Evolutionary conservation across 2,888 invertebrate genomes (phyloP), one percentile per base, ranked within the genome.

Genomic region (Phlogophora meticulosa): DNA sequence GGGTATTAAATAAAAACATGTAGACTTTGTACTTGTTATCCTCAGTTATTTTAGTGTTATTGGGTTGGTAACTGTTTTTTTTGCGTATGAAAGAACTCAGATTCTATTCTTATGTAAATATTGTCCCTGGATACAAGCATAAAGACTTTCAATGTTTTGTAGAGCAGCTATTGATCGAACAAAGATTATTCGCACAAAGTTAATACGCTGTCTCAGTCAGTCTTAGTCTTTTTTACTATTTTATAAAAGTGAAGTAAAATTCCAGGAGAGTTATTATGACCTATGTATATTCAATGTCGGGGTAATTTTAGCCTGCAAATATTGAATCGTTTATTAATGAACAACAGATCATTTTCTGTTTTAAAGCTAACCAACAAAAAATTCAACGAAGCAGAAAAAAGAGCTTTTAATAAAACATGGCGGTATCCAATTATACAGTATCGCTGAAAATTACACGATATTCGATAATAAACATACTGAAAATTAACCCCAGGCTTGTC

Each of bases 1-100:
- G 58, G 61, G 78, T 55, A 42, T 73, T 56, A 59, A 62, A 78
- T 59, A 36, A 67, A 76, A 76, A 78, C 51, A 63, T 48, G 55
- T 22, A 62, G 49, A 48, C 55, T 59, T 43, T 56, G 9, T 58
- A 20, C 55, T 76, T 62, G 42, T 57, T 61, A 66, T 66, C 13
- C 17, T 49, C 32, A 53, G 65, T 78, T 66, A 58, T 43, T 66
- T 53, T 46, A 66, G 65, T 72, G 65, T 72, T 67, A 58, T 61
- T 62, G 38, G 7, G 22, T 42, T 65, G 36, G 17, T 48, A 36
- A 49, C 20, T 11, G 38, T 20, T 15, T 0, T 10, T 48, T 28
- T 28, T 42, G 38, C 45, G 5, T 4, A 38, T 20, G 1, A 10
- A 40, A 13, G 10, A 28, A 49, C 11, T 20, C 13, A 2, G 13